phyloP scores from a whole-genome alignment of 2,113 vertebrate genomes.

The Neopipo cinnamomea region DNA sequence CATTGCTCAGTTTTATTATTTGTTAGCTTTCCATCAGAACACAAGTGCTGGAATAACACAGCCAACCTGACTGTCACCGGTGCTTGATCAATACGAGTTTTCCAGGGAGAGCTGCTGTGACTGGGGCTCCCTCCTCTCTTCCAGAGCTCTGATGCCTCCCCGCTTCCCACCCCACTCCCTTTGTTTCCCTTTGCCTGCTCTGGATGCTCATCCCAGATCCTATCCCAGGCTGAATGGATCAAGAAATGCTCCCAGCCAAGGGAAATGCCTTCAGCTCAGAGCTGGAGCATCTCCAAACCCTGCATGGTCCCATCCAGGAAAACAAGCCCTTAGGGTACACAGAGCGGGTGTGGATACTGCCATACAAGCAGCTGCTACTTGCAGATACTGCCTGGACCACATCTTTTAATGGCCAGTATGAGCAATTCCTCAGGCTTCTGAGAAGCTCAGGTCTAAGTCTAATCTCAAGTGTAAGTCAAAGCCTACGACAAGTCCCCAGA shows the following conservation, averaged over 20 bases:
- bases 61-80: fast-evolving
- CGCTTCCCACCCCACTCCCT: not conserved
- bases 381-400: not conserved
- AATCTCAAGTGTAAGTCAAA: not conserved
- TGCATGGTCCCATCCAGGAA: not conserved
- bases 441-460: not conserved
- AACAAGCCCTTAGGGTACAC: not conserved
- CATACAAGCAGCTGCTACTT: not conserved
- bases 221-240: not conserved
- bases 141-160: fast-evolving
- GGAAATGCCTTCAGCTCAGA: not conserved
- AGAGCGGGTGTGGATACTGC: not conserved
- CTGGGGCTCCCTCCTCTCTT: not conserved
- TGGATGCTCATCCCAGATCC: not conserved
- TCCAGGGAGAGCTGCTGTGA: not conserved
- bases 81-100: not conserved
- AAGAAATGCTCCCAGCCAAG: not conserved
- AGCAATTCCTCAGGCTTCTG: not conserved
- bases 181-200: not conserved
- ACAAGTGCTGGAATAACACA: not conserved
- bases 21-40: not conserved
- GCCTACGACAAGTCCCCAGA: fast-evolving
- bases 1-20: not conserved
- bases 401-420: not conserved
- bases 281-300: not conserved